phyloP scores from a whole-genome alignment of 2,888 invertebrate species.

The Baccha elongata region DNA sequence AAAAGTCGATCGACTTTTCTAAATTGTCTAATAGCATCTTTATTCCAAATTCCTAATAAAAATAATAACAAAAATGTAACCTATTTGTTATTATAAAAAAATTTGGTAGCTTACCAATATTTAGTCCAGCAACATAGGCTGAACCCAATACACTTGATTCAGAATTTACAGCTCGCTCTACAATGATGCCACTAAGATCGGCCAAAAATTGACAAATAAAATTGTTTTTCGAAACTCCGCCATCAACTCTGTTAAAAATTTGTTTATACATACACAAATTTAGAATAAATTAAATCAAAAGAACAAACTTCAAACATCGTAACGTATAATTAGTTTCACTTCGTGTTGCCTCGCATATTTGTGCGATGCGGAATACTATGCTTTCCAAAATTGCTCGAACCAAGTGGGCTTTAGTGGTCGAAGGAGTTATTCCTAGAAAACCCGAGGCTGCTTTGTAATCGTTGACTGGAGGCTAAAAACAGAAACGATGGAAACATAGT shows the following conservation, averaged over 20 bases:
- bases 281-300: not conserved
- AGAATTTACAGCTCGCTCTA: conserved; percentile 88
- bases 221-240: conserved; percentile 97
- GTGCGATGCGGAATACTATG: conserved; percentile 90
- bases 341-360: conserved; percentile 89
- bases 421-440: conserved; percentile 87
- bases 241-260: conserved; percentile 89
- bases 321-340: conserved; percentile 87
- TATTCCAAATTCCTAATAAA: conserved; percentile 87
- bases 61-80: not conserved
- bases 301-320: conserved; percentile 84
- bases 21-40: conserved; percentile 85
- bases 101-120: conserved; percentile 86
- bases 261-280: not conserved
- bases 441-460: conserved; percentile 92
- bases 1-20: conserved; percentile 86
- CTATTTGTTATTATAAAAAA: too few relatives aligned
- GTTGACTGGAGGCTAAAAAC: conserved; percentile 91
- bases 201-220: conserved; percentile 95
- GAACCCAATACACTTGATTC: conserved; percentile 95
- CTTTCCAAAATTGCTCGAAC: conserved; percentile 93
- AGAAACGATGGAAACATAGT: not conserved
- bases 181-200: conserved; percentile 89
- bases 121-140: conserved; percentile 92
- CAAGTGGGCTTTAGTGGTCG: conserved; percentile 90